Evolutionary conservation across 1,140 invertebrate species (phyloP).

Genomic region (Notospermus geniculatus): DNA sequence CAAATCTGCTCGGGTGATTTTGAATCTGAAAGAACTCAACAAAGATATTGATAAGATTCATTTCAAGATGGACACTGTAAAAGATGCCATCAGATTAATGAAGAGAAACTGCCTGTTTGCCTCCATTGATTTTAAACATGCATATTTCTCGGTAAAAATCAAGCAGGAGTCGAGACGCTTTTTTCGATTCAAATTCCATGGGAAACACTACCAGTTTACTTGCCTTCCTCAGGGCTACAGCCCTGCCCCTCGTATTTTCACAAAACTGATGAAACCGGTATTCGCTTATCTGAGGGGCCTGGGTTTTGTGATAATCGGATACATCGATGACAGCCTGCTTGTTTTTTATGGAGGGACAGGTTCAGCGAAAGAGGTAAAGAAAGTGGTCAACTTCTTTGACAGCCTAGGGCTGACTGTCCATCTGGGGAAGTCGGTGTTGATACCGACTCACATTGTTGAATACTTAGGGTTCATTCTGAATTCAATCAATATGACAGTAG

Average conservation of each 20-base stretch:
- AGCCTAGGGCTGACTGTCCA: background rate
- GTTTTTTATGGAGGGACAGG: background rate
- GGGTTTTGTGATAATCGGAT: background rate
- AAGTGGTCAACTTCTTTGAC: background rate
- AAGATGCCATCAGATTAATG: too few relatives aligned
- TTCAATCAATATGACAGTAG: background rate
- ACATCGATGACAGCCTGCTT: background rate
- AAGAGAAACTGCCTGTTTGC: background rate
- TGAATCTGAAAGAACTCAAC: background rate
- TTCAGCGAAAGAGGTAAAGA: background rate
- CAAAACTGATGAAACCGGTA: background rate
- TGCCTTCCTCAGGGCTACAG: background rate
- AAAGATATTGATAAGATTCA: background rate
- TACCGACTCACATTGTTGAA: background rate
- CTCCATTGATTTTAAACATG: background rate
- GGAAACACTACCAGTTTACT: background rate
- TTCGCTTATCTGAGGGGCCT: background rate
- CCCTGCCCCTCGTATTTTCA: background rate
- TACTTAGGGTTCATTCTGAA: background rate
- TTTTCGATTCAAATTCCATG: background rate
- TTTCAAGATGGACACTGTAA: conserved; percentile 1
- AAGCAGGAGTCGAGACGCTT: background rate
- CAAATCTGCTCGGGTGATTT: background rate
- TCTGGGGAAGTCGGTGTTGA: background rate
- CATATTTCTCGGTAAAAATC: background rate